Percentiles rank a stretch among this genome's conserved stretches.
Evolutionary conservation across 2,888 invertebrate species (phyloP).

Genomic region (Argyresthia goedartella): DNA sequence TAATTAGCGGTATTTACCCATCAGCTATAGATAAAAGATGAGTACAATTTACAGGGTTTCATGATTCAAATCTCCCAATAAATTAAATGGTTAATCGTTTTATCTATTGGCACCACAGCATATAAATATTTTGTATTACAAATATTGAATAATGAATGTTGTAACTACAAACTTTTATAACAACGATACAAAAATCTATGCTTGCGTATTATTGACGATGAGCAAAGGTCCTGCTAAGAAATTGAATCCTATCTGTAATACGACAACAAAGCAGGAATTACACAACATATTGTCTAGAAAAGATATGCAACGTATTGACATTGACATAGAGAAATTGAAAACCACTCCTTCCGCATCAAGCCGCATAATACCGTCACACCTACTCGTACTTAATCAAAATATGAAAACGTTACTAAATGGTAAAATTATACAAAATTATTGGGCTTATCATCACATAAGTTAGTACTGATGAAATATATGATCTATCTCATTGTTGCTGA

Average conservation of each 20-base stretch:
- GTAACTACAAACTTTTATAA: not conserved
- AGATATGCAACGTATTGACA: conserved; percentile 42
- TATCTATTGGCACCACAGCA: not conserved
- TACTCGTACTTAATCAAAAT: conserved; percentile 10
- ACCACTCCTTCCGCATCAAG: not conserved
- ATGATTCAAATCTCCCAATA: too few species aligned
- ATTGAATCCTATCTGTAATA: not conserved
- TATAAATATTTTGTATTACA: too few species aligned
- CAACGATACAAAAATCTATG: not conserved
- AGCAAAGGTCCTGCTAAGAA: not conserved
- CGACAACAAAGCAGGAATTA: not conserved
- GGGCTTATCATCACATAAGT: conserved; percentile 34
- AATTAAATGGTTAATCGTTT: not conserved
- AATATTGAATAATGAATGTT: too few species aligned
- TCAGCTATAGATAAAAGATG: too few species aligned
- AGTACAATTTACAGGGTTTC: too few species aligned
- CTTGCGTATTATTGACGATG: not conserved
- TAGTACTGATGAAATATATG: conserved; percentile 3
- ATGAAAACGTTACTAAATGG: conserved; percentile 30
- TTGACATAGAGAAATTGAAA: too few species aligned
- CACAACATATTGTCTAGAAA: conserved; percentile 27
- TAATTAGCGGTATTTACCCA: too few species aligned
- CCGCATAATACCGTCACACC: not conserved
- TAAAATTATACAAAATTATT: conserved; percentile 43
- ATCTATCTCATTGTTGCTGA: conserved; percentile 65